phyloP scores from a whole-genome alignment of 2,888 invertebrate genomes.

The Leucozona laternaria region DNA sequence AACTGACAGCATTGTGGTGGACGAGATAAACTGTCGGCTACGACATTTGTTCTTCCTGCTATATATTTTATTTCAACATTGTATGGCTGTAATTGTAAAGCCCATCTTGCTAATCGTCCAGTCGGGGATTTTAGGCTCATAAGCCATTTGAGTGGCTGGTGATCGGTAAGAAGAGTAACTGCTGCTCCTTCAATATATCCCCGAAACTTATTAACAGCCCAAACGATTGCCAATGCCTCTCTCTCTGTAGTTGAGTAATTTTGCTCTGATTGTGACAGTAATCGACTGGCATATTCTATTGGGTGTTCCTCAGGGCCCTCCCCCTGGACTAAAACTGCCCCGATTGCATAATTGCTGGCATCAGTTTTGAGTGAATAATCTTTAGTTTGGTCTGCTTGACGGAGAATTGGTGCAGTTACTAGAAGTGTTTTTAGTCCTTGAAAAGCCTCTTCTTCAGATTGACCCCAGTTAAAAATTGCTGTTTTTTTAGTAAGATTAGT shows the following conservation, averaged over 20 bases:
- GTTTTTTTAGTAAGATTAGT: no score
- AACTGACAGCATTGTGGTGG: slow-evolving; percentile 32
- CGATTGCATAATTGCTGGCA: not conserved
- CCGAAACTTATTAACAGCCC: slow-evolving; percentile 59
- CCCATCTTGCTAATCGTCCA: slow-evolving; percentile 83
- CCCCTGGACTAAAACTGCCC: slow-evolving; percentile 2
- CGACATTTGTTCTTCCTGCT: slow-evolving; percentile 80
- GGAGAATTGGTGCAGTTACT: no score
- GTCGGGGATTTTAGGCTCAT: slow-evolving; percentile 81
- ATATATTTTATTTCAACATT: slow-evolving; percentile 81
- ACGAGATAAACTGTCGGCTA: slow-evolving; percentile 70
- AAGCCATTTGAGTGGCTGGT: slow-evolving; percentile 82
- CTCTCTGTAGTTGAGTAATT: slow-evolving; percentile 79
- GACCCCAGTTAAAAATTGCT: no score
- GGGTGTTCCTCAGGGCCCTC: slow-evolving; percentile 17
- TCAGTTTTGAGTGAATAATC: slow-evolving; percentile 16
- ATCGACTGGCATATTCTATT: slow-evolving; percentile 12
- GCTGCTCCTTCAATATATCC: slow-evolving; percentile 26
- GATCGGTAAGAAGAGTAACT: slow-evolving; percentile 16
- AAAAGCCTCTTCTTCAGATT: no score
- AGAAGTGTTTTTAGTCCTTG: no score
- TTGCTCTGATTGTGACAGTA: not conserved
- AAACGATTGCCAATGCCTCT: slow-evolving; percentile 79
- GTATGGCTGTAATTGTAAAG: slow-evolving; percentile 81
- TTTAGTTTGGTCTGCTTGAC: not conserved